Conservation (phyloP, 2,797 vertebrate genomes). For the Poeciliopsis presidionis region DNA sequence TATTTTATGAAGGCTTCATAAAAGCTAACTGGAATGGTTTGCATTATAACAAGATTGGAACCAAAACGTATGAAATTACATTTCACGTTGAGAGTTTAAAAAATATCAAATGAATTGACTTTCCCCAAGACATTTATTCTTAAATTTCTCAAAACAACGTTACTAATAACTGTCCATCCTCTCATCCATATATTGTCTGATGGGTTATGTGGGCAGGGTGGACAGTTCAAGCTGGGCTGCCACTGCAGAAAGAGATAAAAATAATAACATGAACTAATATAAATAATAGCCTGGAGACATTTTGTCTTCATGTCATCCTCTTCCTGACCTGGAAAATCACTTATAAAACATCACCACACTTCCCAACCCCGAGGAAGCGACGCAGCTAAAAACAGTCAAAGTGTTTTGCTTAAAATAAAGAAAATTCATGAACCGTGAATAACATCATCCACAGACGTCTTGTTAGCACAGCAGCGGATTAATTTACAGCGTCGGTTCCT, state of each 20-base stretch:
- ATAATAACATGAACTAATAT: not conserved
- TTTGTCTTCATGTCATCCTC: not conserved
- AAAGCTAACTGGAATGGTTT: not conserved
- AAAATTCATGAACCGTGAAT: not conserved
- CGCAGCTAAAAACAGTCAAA: conserved; percentile 42
- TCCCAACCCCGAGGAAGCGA: not conserved
- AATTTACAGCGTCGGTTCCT: conserved; percentile 43
- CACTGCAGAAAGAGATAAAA: not conserved
- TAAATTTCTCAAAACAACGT: not conserved
- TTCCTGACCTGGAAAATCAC: not conserved
- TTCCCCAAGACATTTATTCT: not conserved
- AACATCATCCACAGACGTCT: not conserved
- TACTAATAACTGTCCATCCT: not conserved
- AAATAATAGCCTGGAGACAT: not conserved
- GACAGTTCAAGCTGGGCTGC: not conserved
- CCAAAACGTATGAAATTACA: not conserved
- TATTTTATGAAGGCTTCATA: too few relatives aligned
- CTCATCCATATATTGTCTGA: not conserved
- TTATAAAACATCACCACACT: not conserved
- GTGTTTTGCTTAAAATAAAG: conserved; percentile 29
- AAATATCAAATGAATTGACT: not conserved
- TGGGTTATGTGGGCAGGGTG: not conserved
- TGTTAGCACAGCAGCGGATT: conserved; percentile 21
- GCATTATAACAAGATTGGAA: not conserved
- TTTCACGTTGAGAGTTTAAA: not conserved